A percentile compares a stretch with the other conserved stretches of the same genome.
phyloP scores from a whole-genome alignment of 1,140 invertebrate genomes.

The Orchesella cincta region DNA sequence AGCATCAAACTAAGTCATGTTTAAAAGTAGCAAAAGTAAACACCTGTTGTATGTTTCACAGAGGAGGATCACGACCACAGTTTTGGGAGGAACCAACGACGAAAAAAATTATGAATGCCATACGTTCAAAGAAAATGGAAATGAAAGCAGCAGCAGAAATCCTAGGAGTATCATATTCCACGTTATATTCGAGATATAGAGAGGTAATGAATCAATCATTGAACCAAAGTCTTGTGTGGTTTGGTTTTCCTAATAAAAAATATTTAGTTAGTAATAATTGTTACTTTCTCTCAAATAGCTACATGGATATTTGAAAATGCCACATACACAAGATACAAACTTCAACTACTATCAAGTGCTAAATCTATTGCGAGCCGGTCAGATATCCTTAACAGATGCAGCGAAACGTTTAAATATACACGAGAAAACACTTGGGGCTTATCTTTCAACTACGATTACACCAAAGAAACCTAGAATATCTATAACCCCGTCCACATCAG shows the following conservation, averaged over 20 bases:
- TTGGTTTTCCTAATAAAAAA: no score
- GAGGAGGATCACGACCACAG: slow-evolving; percentile 74
- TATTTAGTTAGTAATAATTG: no score
- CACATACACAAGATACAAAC: slow-evolving; percentile 50
- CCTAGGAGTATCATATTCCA: slow-evolving; percentile 51
- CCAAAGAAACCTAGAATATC: slow-evolving; percentile 49
- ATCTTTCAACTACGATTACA: slow-evolving; percentile 48
- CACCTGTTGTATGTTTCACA: slow-evolving; percentile 27
- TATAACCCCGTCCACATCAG: slow-evolving; percentile 43
- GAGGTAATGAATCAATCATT: no score
- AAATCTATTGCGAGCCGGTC: slow-evolving; percentile 51
- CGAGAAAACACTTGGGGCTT: slow-evolving; percentile 50
- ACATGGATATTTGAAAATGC: slow-evolving; percentile 51
- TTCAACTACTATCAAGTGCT: slow-evolving; percentile 49
- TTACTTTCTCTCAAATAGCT: slow-evolving; percentile 35
- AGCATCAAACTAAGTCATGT: no score
- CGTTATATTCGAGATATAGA: slow-evolving; percentile 50
- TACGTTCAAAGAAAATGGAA: slow-evolving; percentile 84
- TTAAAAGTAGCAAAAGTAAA: not conserved
- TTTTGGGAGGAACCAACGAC: slow-evolving; percentile 88
- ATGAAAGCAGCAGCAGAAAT: slow-evolving; percentile 88
- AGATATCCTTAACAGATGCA: slow-evolving; percentile 47
- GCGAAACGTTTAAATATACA: slow-evolving; percentile 46
- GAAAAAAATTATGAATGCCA: slow-evolving; percentile 80
- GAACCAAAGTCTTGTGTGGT: no score